A percentile compares a stretch with the other conserved stretches of the same genome.
These are phyloP conservation scores for Denticeps clupeoides DNA, from an alignment of 2,797 vertebrate genomes.

Conservation along the genomic window DNA sequence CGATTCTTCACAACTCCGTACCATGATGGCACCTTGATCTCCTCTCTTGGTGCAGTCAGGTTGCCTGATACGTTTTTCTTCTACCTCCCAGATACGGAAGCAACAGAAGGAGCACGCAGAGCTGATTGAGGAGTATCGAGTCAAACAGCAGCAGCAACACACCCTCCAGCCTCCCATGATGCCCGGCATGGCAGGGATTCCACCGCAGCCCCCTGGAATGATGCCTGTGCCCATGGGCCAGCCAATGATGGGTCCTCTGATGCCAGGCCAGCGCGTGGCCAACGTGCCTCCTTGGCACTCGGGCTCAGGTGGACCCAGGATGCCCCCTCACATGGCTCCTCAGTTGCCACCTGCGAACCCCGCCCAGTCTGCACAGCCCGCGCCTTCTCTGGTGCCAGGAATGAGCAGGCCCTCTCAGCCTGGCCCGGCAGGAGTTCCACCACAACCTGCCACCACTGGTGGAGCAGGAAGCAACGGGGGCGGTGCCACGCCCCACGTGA, in stretches of 20 bases:
- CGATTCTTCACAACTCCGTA: too few relatives aligned
- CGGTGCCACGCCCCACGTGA: conserved; percentile 61
- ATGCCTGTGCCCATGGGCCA: conserved; percentile 55
- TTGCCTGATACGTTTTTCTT: background rate
- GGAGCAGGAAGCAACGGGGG: conserved; percentile 14
- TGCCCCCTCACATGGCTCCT: conserved; percentile 38
- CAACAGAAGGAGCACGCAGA: conserved; percentile 95
- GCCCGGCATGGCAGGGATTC: conserved; percentile 46
- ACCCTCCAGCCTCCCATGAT: conserved; percentile 47
- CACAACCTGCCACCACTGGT: conserved; percentile 19
- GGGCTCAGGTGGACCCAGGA: conserved; percentile 31
- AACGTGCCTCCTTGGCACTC: conserved; percentile 59
- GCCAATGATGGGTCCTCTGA: conserved; percentile 49
- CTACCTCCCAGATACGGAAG: conserved; percentile 73
- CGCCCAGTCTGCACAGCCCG: conserved; percentile 33
- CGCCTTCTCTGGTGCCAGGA: conserved; percentile 19
- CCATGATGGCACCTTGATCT: too few relatives aligned
- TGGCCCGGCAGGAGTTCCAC: background rate
- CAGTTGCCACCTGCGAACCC: conserved; percentile 37
- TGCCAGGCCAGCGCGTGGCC: conserved; percentile 37
- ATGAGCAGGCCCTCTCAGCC: background rate
- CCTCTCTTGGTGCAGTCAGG: too few relatives aligned
- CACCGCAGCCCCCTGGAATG: conserved; percentile 46
- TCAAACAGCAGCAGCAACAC: conserved; percentile 64
- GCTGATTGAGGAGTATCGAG: conserved; percentile 86